Percentiles rank a stretch among this genome's conserved stretches.
Conservation (phyloP, 2,888 invertebrate genomes). For the Leptinotarsa peninsularis region DNA sequence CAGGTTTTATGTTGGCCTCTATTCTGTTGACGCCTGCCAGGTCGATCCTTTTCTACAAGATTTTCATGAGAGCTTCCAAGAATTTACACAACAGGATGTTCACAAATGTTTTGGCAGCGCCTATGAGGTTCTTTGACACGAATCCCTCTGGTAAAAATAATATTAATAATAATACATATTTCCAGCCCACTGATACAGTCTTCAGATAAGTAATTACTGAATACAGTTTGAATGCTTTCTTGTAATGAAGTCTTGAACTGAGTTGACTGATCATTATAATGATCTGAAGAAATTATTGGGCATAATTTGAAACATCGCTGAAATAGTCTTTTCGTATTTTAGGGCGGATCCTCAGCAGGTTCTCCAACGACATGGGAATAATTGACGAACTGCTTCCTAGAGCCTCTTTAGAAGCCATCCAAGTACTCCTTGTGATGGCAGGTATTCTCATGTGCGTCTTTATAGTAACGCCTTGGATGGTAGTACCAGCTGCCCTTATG, state of each 20-base stretch:
- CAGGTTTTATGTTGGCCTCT: constrained; percentile 70
- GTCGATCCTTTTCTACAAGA: constrained; percentile 78
- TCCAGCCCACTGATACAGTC: no score
- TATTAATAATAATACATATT: background rate
- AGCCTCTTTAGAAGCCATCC: constrained; percentile 74
- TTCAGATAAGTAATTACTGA: no score
- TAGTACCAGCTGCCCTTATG: constrained; percentile 74
- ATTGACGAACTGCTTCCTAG: constrained; percentile 80
- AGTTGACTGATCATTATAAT: no score
- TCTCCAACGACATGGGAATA: constrained; percentile 86
- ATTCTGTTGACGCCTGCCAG: constrained; percentile 74
- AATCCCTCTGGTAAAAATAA: constrained; percentile 77
- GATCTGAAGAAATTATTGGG: no score
- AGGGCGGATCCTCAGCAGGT: constrained; percentile 84
- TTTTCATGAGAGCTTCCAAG: constrained; percentile 81
- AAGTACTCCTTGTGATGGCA: constrained; percentile 76
- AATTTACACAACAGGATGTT: constrained; percentile 85
- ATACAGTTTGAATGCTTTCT: no score
- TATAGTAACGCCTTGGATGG: constrained; percentile 77
- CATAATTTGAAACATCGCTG: no score
- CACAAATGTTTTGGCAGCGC: constrained; percentile 77
- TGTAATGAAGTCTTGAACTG: no score
- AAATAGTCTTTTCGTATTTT: background rate
- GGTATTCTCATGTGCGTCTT: constrained; percentile 74
- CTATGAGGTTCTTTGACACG: constrained; percentile 85